Conservation (phyloP, 2,888 invertebrate species). For the Pristionchus entomophagus region DNA sequence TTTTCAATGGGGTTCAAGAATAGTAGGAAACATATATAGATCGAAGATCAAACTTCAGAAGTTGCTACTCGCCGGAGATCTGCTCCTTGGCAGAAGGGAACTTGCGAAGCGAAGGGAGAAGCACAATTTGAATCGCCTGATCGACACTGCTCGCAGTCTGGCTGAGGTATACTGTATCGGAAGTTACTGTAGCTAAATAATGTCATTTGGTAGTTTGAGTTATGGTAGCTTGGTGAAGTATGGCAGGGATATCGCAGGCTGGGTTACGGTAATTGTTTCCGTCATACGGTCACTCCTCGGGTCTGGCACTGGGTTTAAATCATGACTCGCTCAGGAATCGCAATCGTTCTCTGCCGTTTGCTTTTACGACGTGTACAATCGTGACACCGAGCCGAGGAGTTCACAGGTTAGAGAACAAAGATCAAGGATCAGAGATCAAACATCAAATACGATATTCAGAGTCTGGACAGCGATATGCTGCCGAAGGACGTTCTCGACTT, state of each 20-base stretch:
- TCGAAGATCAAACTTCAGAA: slow-evolving; percentile 53
- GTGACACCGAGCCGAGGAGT: slow-evolving; percentile 43
- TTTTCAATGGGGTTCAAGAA: too few species aligned
- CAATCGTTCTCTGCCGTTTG: slow-evolving; percentile 53
- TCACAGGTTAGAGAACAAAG: neutral
- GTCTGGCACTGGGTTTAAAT: neutral
- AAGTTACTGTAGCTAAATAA: too few species aligned
- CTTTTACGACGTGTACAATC: slow-evolving; percentile 61
- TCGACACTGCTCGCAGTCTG: slow-evolving; percentile 54
- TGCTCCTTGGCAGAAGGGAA: slow-evolving; percentile 51
- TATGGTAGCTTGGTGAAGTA: too few species aligned
- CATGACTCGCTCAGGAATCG: slow-evolving; percentile 50
- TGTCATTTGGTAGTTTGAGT: too few species aligned
- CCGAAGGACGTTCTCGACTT: slow-evolving; percentile 6
- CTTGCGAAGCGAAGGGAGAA: slow-evolving; percentile 51
- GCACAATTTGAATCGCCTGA: slow-evolving; percentile 55
- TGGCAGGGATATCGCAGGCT: too few species aligned
- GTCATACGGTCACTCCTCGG: neutral
- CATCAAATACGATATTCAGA: neutral
- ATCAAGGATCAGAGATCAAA: slow-evolving; percentile 1
- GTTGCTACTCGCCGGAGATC: slow-evolving; percentile 57
- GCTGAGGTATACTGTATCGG: slow-evolving; percentile 50
- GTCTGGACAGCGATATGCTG: neutral
- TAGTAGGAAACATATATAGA: too few species aligned
- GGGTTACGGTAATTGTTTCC: too few species aligned